Conservation (phyloP, 2,888 invertebrate genomes). For the Xestia xanthographa region DNA sequence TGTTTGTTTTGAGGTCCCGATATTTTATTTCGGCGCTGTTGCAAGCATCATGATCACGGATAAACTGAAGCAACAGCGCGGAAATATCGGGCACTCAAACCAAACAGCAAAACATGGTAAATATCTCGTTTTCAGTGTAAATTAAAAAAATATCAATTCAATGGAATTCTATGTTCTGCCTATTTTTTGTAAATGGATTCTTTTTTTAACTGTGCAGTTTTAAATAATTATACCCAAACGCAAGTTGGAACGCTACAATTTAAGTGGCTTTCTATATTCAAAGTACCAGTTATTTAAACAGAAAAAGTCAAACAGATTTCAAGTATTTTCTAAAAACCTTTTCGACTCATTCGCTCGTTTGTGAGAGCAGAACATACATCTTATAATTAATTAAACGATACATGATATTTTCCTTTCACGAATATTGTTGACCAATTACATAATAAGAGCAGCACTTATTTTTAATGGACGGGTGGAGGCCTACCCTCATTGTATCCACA, state of each 20-base stretch:
- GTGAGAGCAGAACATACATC: neutral
- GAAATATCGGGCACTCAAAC: too few species aligned
- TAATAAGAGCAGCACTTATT: slow-evolving; percentile 56
- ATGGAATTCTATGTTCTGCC: neutral
- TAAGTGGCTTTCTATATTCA: neutral
- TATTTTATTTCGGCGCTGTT: too few species aligned
- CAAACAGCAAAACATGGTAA: too few species aligned
- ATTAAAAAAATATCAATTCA: neutral
- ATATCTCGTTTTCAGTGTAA: too few species aligned
- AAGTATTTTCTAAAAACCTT: neutral
- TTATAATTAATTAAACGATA: slow-evolving; percentile 15
- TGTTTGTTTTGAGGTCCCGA: too few species aligned
- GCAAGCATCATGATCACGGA: too few species aligned
- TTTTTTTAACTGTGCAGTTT: neutral
- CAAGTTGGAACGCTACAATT: neutral
- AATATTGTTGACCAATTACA: slow-evolving; percentile 42
- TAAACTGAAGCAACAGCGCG: neutral
- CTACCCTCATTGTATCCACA: slow-evolving; percentile 21
- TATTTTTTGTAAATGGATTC: neutral
- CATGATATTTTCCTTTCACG: slow-evolving; percentile 34
- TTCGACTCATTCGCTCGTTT: neutral
- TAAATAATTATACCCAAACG: neutral
- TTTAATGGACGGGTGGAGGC: slow-evolving; percentile 51
- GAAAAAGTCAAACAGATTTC: neutral
- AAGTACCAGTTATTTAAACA: neutral